A percentile compares a stretch with the other conserved stretches of the same genome.
Evolutionary conservation across 1,140 invertebrate species (phyloP).

Genomic region (Hyposmocoma kahamanoa): DNA sequence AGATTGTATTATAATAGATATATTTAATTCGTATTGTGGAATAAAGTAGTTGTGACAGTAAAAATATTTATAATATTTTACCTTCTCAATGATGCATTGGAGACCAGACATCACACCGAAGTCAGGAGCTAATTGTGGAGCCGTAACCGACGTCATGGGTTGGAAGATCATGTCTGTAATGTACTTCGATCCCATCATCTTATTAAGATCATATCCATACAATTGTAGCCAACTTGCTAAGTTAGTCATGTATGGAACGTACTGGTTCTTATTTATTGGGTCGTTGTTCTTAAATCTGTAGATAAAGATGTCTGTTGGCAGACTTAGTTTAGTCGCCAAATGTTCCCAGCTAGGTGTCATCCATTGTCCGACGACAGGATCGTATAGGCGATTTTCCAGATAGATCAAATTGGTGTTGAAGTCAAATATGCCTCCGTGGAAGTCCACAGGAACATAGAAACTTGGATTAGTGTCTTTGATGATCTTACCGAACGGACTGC

Average conservation of each 20-base stretch:
- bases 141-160: slow-evolving; percentile 84
- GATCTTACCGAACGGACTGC: slow-evolving; percentile 93
- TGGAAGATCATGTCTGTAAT: slow-evolving; percentile 84
- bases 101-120: slow-evolving; percentile 92
- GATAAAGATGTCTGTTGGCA: slow-evolving; percentile 92
- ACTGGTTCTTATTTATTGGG: slow-evolving; percentile 87
- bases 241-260: slow-evolving; percentile 88
- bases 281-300: slow-evolving; percentile 95
- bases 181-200: slow-evolving; percentile 89
- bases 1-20: not conserved
- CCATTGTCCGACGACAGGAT: slow-evolving; percentile 95
- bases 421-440: slow-evolving; percentile 92
- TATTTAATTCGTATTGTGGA: not conserved
- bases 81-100: slow-evolving; percentile 89
- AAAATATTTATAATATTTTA: slow-evolving; percentile 28
- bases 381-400: slow-evolving; percentile 89
- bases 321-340: slow-evolving; percentile 84
- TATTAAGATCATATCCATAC: slow-evolving; percentile 90
- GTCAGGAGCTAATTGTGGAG: slow-evolving; percentile 84
- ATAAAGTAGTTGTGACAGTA: not conserved
- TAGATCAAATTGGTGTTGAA: slow-evolving; percentile 89
- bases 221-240: slow-evolving; percentile 88
- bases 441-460: slow-evolving; percentile 93
- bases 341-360: slow-evolving; percentile 94
- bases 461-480: slow-evolving; percentile 92